Percentiles rank a stretch among this genome's conserved stretches.
phyloP scores from a whole-genome alignment of 2,113 vertebrate species.

The Talpa occidentalis region DNA sequence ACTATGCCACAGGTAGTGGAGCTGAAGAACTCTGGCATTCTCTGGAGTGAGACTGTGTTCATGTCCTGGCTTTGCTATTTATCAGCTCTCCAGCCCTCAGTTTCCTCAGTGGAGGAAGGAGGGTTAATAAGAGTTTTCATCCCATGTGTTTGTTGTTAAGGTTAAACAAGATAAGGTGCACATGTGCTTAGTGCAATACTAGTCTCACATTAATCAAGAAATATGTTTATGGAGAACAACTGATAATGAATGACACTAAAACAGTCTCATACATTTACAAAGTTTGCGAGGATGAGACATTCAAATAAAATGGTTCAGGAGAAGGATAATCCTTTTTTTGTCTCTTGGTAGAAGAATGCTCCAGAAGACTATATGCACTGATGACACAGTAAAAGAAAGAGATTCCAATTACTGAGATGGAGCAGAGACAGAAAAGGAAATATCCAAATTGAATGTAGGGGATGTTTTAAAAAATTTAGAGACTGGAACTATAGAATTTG shows the following conservation, averaged over 20 bases:
- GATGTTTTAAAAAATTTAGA: neutral
- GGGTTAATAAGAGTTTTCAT: too few relatives aligned
- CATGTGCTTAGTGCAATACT: neutral
- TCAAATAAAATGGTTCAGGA: neutral
- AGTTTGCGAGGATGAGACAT: neutral
- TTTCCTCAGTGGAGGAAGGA: neutral
- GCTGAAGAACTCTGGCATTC: neutral
- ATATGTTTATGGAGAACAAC: neutral
- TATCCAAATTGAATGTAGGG: neutral
- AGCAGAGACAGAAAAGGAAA: neutral
- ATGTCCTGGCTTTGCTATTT: neutral
- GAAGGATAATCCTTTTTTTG: neutral
- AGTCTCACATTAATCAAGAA: neutral
- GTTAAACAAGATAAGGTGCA: slow-evolving; percentile 31
- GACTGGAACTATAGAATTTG: neutral
- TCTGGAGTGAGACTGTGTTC: neutral
- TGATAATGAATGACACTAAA: neutral
- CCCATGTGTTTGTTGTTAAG: neutral
- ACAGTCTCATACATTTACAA: neutral
- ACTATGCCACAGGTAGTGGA: neutral
- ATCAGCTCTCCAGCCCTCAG: neutral
- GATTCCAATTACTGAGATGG: neutral
- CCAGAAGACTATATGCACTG: neutral
- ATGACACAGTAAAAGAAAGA: neutral
- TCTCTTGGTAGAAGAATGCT: neutral